Base-by-base conservation (phyloP, 1,140 invertebrate genomes). In the Agrilus planipennis region DNA sequence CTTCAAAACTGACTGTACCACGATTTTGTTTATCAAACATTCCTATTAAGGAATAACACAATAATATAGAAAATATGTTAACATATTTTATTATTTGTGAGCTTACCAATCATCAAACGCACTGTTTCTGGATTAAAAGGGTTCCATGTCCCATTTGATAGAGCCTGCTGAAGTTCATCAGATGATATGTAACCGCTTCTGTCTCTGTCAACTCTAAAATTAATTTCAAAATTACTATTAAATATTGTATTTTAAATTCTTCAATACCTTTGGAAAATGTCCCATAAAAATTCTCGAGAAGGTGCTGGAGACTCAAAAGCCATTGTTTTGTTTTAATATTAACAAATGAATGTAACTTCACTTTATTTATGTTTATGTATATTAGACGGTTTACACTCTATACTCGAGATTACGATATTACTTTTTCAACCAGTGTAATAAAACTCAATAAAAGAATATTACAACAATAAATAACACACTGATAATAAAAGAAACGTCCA, bases 101-200 rank as follows among this genome's bases (percentile, higher is more conserved):
- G 12, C 34, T 21, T 36, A 36, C 34, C 34, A 22, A 92, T 91
- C 87, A 92, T 90, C 29, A 91, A 64, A 28, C 87, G 64, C 25
- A 93, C 87, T 35, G 91, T 95, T 72, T 95, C 91, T 28, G 89
- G 88, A 65, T 96, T 96, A 57, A 97, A 97, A 6, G 92, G 86
- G 46, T 81, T 87, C 87, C 88, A 95, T 19, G 89, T 36, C 92
- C 91, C 92, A 77, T 96, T 96, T 2, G 87, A 91, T 1, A 96
- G 65, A 12, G 90, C 91, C 41, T 73, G 65, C 62, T 92, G 89
- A 15, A 96, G 67, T 69, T 96, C 92, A 62, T 84, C 77, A 0
- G 81, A 76, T 41, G 83, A n/a, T 81, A 42, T 93, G 32, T 78
- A 71, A 10, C 89, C 89, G 68, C 87, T 91, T 46, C 76, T 63